A percentile compares a stretch with the other conserved stretches of the same genome.
These are phyloP conservation scores for Athalia rosae DNA, from an alignment of 2,888 invertebrate genomes.

Conservation along the genomic window DNA sequence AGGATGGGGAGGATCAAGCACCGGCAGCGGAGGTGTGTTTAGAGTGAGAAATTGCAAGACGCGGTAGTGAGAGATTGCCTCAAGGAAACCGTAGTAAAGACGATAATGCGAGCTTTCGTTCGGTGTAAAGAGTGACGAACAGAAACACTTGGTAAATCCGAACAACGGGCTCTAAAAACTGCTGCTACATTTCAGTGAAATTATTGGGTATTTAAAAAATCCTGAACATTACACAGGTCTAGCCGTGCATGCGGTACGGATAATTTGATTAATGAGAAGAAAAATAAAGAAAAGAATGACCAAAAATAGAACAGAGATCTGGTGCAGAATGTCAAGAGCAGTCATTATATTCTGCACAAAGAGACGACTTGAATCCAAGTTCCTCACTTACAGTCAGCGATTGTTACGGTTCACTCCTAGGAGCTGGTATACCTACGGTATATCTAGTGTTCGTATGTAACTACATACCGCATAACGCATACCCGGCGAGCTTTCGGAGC, in stretches of 20 bases:
- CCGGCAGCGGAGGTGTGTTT: conserved; percentile 35
- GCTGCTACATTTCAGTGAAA: background rate
- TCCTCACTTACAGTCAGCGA: background rate
- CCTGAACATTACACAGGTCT: background rate
- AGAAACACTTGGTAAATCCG: background rate
- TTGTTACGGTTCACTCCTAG: background rate
- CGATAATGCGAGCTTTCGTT: conserved; percentile 14
- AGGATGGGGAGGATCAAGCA: conserved; percentile 43
- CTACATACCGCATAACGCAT: background rate
- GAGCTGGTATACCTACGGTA: background rate
- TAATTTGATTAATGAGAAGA: background rate
- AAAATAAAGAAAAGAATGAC: background rate
- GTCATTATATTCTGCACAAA: too few relatives aligned
- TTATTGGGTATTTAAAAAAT: background rate
- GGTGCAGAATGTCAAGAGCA: too few relatives aligned
- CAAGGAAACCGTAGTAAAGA: conserved; percentile 6
- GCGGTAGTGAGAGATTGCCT: conserved; percentile 23
- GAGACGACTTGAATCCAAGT: too few relatives aligned
- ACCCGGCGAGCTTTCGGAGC: conserved; percentile 17
- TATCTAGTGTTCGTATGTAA: background rate
- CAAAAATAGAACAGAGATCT: background rate
- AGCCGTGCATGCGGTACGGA: background rate
- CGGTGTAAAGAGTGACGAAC: background rate
- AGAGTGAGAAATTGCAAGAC: conserved; percentile 39
- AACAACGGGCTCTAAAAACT: background rate